Conservation (phyloP, 2,888 invertebrate genomes). For the Caradrina clavipalpis region DNA sequence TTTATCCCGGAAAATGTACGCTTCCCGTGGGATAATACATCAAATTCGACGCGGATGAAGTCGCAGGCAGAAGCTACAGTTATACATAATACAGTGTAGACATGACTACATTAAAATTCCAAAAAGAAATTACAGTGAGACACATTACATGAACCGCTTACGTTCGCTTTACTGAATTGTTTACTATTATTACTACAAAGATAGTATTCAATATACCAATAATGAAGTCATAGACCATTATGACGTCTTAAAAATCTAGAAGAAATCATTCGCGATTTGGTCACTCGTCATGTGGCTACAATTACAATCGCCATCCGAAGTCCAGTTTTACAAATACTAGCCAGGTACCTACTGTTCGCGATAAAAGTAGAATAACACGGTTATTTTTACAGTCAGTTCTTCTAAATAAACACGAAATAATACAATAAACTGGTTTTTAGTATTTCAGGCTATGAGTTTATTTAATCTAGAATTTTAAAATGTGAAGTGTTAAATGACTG, state of each 20-base stretch:
- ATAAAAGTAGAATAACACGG: too few species aligned
- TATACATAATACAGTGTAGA: not conserved
- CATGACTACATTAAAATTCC: constrained; percentile 1
- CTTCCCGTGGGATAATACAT: too few species aligned
- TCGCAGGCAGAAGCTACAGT: too few species aligned
- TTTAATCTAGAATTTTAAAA: too few species aligned
- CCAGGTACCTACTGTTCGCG: too few species aligned
- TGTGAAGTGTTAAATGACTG: too few species aligned
- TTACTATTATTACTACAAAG: constrained; percentile 8
- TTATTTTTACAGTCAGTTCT: too few species aligned
- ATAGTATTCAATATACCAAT: not conserved
- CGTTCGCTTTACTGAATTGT: not conserved
- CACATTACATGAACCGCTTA: constrained; percentile 2
- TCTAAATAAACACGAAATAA: too few species aligned
- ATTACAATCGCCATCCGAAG: not conserved
- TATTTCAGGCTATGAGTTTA: too few species aligned
- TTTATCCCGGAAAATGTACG: too few species aligned
- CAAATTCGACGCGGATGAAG: too few species aligned
- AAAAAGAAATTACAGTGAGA: not conserved
- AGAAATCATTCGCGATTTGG: not conserved
- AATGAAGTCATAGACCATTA: constrained; percentile 5
- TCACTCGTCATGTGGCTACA: not conserved
- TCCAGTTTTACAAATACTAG: not conserved
- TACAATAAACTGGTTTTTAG: too few species aligned
- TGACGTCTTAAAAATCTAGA: not conserved